Base-by-base conservation (phyloP, 1,140 invertebrate species). In the Anastrepha ludens region DNA sequence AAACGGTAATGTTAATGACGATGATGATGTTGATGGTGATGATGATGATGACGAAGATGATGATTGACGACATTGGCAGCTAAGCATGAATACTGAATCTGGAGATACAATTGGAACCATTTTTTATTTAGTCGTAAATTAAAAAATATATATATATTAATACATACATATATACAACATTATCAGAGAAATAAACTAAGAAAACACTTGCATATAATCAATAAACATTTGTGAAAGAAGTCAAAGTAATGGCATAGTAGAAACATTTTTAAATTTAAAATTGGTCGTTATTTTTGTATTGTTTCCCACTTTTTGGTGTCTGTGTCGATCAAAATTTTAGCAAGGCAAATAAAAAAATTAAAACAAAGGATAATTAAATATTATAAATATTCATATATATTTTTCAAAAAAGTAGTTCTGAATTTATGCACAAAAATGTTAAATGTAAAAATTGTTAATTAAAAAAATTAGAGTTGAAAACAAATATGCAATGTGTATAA, bases 1-100 rank as follows among this genome's bases (percentile, higher is more conserved):
- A 5, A n/a, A 74, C n/a, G 70, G n/a, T n/a, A 44, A 55, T 41
- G 20, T 17, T 81, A 20, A 81, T 81, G 70, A 65, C 50, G 17
- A 55, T 55, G 47, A 81, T 41, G 7, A 81, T 11, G 47, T 44
- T 81, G 29, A 29, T 29, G 29, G 29, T 29, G 29, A 29, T 29
- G 29, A 74, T 20, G 65, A 78, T 29, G 29, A 29, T 29, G 29
- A 29, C 29, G 0, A 29, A 0, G 29, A 29, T 29, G 29, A 29
- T 29, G 29, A 29, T 44, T 81, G 60, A 85, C 47, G 20, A 78
- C 17, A 81, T n/a, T 86, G 65, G 86, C 85, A 87, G 62, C 86
- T 81, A 70, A 74, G 50, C 50, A 87, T 87, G 67, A 74, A 74
- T 78, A 59, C 13, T 60, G 50, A 59, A 78, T 74, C 17, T 87